These are phyloP conservation scores for Dolichomitus sp. DNA, from an alignment of 2,888 invertebrate genomes.

Conservation along the genomic window DNA sequence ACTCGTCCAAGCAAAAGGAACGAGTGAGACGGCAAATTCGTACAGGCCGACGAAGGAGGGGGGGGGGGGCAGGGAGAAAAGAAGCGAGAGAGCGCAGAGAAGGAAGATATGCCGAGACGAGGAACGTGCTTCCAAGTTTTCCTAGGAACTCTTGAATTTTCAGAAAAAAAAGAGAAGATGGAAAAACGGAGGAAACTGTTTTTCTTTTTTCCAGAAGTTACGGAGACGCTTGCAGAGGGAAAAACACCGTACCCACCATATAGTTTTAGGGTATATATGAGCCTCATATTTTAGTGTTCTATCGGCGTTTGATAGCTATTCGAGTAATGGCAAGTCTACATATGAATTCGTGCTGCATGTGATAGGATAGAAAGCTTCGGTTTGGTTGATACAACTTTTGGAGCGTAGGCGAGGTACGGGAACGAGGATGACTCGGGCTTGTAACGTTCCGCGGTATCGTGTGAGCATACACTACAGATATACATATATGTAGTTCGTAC, in stretches of 20 bases:
- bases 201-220: neutral
- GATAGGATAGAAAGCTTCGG: conserved; percentile 25
- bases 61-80: conserved; percentile 43
- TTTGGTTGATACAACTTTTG: conserved; percentile 19
- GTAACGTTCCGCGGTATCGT: conserved; percentile 45
- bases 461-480: neutral
- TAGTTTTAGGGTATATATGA: neutral
- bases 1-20: conserved; percentile 60
- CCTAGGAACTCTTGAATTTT: conserved; percentile 77
- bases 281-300: conserved; percentile 12
- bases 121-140: conserved; percentile 76
- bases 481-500: neutral
- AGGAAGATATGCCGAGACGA: conserved; percentile 67
- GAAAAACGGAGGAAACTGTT: conserved; percentile 30
- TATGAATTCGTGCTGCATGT: neutral
- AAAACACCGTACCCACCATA: neutral
- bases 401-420: conserved; percentile 31
- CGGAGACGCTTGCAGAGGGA: neutral
- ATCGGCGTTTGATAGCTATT: conserved; percentile 6
- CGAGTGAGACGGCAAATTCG: conserved; percentile 57
- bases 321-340: neutral
- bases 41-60: conserved; percentile 20
- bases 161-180: conserved; percentile 63
- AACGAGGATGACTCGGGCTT: conserved; percentile 43
- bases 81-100: conserved; percentile 53